Percentiles rank a stretch among this genome's conserved stretches.
Evolutionary conservation across 2,113 vertebrate genomes (phyloP).

Genomic region (Mixornis gularis): DNA sequence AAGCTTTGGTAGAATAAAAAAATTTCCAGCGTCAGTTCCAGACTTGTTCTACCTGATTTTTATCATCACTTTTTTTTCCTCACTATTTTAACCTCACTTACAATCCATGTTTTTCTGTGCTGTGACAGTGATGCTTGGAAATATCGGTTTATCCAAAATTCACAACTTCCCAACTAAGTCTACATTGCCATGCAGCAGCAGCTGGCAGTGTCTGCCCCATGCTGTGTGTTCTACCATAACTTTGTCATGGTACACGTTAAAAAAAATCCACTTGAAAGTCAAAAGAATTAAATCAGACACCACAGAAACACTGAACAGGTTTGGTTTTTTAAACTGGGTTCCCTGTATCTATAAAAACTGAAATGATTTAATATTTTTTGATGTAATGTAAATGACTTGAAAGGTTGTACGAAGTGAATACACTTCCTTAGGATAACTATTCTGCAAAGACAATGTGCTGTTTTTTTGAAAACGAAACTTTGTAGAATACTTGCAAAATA

Average conservation of each 20-base stretch:
- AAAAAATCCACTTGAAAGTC: background rate
- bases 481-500: background rate
- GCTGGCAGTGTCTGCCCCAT: background rate
- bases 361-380: background rate
- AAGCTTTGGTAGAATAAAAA: background rate
- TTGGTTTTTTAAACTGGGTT: background rate
- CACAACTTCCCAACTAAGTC: background rate
- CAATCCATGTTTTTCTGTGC: background rate
- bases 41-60: background rate
- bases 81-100: background rate
- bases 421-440: background rate
- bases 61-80: background rate
- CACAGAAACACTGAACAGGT: background rate
- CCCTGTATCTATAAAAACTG: background rate
- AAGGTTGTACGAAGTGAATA: background rate
- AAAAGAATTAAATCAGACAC: background rate
- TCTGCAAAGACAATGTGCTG: background rate
- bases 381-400: background rate
- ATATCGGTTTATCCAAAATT: background rate
- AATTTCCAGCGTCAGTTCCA: background rate
- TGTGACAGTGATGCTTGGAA: background rate
- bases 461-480: constrained; percentile 6
- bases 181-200: background rate
- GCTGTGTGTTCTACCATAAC: background rate
- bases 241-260: background rate